A percentile compares a stretch with the other conserved stretches of the same genome.
Evolutionary conservation across 2,797 vertebrate species (phyloP).

Genomic region (Acanthis flammea): DNA sequence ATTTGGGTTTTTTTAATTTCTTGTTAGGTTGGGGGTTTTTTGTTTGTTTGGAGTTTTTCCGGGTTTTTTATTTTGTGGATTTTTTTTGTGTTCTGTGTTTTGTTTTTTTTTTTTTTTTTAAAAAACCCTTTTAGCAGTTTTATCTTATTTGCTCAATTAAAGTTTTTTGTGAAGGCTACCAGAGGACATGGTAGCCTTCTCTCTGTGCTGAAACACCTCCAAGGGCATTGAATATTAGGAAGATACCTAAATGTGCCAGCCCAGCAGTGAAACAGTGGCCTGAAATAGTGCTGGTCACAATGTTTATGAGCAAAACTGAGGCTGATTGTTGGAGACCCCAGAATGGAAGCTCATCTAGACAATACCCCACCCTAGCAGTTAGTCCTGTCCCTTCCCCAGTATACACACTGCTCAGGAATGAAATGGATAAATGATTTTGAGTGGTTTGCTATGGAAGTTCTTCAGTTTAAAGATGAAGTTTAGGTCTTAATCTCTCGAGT

Average conservation of each 20-base stretch:
- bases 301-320: fast-evolving
- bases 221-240: neutral
- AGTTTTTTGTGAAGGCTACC: neutral
- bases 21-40: too few species aligned
- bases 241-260: neutral
- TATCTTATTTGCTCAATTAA: neutral
- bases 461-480: neutral
- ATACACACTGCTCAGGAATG: neutral
- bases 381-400: neutral
- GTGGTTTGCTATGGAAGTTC: neutral
- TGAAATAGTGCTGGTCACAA: neutral
- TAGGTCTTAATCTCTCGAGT: neutral
- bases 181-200: neutral
- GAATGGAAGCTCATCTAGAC: neutral
- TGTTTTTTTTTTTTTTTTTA: neutral
- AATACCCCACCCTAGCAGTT: neutral
- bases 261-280: neutral
- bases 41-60: neutral
- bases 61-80: too few species aligned
- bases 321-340: neutral
- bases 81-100: too few species aligned
- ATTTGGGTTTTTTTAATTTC: neutral
- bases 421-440: neutral
- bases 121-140: neutral
- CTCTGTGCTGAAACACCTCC: neutral